A percentile compares a stretch with the other conserved stretches of the same genome.
phyloP scores from a whole-genome alignment of 2,888 invertebrate genomes.

The Pediacus dermestoides region DNA sequence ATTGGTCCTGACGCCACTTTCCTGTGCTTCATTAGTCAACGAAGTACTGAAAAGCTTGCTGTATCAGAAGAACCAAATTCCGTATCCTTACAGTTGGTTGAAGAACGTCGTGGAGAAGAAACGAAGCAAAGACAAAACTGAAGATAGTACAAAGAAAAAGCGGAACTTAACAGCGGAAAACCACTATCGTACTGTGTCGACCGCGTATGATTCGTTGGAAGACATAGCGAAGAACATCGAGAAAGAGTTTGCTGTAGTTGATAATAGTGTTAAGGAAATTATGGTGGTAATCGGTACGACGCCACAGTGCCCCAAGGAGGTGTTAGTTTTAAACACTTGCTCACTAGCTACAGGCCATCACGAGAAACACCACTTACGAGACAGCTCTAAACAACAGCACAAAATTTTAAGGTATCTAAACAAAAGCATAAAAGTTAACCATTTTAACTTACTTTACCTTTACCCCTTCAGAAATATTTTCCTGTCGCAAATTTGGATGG shows the following conservation, averaged over 20 bases:
- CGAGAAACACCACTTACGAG: conserved; percentile 38
- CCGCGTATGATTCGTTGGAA: conserved; percentile 38
- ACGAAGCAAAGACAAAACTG: conserved; percentile 22
- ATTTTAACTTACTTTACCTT: conserved; percentile 6
- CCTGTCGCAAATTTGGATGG: conserved; percentile 36
- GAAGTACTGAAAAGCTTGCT: conserved; percentile 57
- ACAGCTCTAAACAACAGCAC: conserved; percentile 33
- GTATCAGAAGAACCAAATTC: conserved; percentile 55
- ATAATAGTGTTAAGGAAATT: conserved; percentile 34
- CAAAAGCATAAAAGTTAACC: conserved; percentile 5
- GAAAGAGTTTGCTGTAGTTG: conserved; percentile 31
- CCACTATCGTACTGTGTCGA: conserved; percentile 37
- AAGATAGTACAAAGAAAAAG: conserved; percentile 7
- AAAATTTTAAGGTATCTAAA: conserved; percentile 38
- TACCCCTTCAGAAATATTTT: conserved; percentile 35
- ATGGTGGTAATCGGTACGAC: conserved; percentile 40
- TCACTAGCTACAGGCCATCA: conserved; percentile 32
- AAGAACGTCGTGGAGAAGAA: conserved; percentile 37
- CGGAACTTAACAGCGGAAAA: conserved; percentile 34
- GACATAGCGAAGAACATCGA: conserved; percentile 35
- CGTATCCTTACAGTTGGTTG: conserved; percentile 41
- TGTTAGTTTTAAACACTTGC: conserved; percentile 35
- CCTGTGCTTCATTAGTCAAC: conserved; percentile 56
- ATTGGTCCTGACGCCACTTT: conserved; percentile 53
- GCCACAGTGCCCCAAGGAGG: conserved; percentile 37